Evolutionary conservation across 2,888 invertebrate species (phyloP).

Genomic region (Geophilus truncorum): DNA sequence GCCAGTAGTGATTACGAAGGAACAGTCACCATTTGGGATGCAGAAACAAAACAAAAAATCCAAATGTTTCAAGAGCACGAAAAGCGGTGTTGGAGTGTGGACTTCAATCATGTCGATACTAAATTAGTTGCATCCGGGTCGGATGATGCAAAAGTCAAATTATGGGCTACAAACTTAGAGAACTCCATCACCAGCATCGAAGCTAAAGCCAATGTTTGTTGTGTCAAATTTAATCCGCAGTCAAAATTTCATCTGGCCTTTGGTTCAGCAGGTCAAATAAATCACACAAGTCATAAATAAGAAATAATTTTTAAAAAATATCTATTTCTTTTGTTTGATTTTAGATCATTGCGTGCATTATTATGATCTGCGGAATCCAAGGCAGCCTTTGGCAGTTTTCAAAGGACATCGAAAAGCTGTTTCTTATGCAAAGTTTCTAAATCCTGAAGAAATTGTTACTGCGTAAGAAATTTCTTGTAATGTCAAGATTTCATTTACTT

Average conservation of each 20-base stretch:
- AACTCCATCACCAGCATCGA: conserved; percentile 81
- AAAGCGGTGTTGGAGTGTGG: conserved; percentile 92
- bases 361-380: conserved; percentile 81
- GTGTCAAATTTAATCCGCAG: conserved; percentile 82
- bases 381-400: conserved; percentile 73
- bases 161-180: conserved; percentile 84
- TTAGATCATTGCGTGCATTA: conserved; percentile 91
- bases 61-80: conserved; percentile 72
- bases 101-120: conserved; percentile 87
- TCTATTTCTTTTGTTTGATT: background rate
- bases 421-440: conserved; percentile 87
- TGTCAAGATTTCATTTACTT: background rate
- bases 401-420: conserved; percentile 89
- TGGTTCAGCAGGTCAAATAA: conserved; percentile 68
- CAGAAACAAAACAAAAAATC: conserved; percentile 61
- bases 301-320: background rate
- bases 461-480: conserved; percentile 53
- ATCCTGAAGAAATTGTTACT: conserved; percentile 77
- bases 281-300: background rate
- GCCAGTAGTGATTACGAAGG: conserved; percentile 94
- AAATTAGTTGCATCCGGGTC: conserved; percentile 84
- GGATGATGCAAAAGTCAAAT: conserved; percentile 86
- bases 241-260: conserved; percentile 85
- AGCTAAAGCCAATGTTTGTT: conserved; percentile 92
- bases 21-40: conserved; percentile 89